Percentiles rank a stretch among this genome's conserved stretches.
phyloP scores from a whole-genome alignment of 2,797 vertebrate genomes.

The Dendrocincla tyrannina region DNA sequence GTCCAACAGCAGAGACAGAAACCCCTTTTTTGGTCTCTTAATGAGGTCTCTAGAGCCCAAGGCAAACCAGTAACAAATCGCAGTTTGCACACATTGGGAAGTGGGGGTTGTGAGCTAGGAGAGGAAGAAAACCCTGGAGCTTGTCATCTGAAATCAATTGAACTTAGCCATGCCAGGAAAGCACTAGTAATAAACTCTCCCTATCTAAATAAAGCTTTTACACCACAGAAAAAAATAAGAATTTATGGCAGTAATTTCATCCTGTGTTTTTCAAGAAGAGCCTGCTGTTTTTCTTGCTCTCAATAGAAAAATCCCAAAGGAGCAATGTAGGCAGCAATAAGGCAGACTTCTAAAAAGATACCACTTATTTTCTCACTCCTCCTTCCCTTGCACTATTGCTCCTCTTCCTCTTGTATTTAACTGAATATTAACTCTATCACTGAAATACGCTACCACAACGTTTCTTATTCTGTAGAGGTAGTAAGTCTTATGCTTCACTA shows the following conservation, averaged over 20 bases:
- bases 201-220: constrained; percentile 78
- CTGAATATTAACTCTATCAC: constrained; percentile 66
- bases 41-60: constrained; percentile 81
- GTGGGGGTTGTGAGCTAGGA: neutral
- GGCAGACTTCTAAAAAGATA: constrained; percentile 75
- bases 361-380: constrained; percentile 76
- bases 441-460: constrained; percentile 1
- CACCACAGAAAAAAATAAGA: constrained; percentile 51
- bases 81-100: constrained; percentile 54
- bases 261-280: constrained; percentile 74
- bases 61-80: constrained; percentile 77
- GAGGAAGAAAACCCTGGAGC: constrained; percentile 53
- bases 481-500: neutral
- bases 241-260: constrained; percentile 79
- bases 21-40: constrained; percentile 66
- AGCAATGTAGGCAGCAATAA: constrained; percentile 76
- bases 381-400: constrained; percentile 60
- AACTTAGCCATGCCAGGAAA: constrained; percentile 74
- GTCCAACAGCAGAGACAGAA: constrained; percentile 67
- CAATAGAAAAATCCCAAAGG: constrained; percentile 75
- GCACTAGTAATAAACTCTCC: constrained; percentile 75
- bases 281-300: constrained; percentile 75
- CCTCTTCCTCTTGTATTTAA: constrained; percentile 60
- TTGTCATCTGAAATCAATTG: constrained; percentile 79
- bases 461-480: neutral